Evolutionary conservation across 2,888 invertebrate species (phyloP).

Genomic region (Harpalus rubripes): DNA sequence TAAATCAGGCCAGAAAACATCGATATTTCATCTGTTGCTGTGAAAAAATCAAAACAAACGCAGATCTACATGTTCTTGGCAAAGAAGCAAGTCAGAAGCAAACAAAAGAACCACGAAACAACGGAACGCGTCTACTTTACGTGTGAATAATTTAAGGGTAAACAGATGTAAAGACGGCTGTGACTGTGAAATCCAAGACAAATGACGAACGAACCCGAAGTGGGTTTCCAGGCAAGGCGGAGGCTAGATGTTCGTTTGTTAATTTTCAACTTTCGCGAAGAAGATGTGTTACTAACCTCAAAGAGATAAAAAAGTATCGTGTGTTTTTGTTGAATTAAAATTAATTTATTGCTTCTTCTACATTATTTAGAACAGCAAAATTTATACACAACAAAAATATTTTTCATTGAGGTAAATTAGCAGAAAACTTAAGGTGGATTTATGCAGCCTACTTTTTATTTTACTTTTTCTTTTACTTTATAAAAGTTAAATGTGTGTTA

Average conservation of each 20-base stretch:
- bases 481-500: too few relatives aligned
- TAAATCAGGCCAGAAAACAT: not conserved
- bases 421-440: too few relatives aligned
- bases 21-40: not conserved
- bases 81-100: slow-evolving; percentile 12
- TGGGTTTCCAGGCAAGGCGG: slow-evolving; percentile 50
- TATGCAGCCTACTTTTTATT: too few relatives aligned
- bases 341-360: too few relatives aligned
- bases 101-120: slow-evolving; percentile 1
- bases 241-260: slow-evolving; percentile 31
- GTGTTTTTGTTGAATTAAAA: too few relatives aligned
- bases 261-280: slow-evolving; percentile 48
- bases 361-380: too few relatives aligned
- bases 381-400: too few relatives aligned
- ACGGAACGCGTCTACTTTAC: not conserved
- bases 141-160: slow-evolving; percentile 36
- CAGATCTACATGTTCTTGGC: slow-evolving; percentile 15
- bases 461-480: too few relatives aligned
- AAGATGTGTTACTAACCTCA: too few relatives aligned
- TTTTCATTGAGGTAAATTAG: too few relatives aligned
- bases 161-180: slow-evolving; percentile 26
- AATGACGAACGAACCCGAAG: slow-evolving; percentile 31
- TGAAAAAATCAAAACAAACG: slow-evolving; percentile 13
- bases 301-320: too few relatives aligned
- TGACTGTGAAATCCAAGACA: slow-evolving; percentile 1